Evolutionary conservation across 2,888 invertebrate species (phyloP), one percentile per base, ranked within the genome.

Genomic region (Deilephila elpenor): DNA sequence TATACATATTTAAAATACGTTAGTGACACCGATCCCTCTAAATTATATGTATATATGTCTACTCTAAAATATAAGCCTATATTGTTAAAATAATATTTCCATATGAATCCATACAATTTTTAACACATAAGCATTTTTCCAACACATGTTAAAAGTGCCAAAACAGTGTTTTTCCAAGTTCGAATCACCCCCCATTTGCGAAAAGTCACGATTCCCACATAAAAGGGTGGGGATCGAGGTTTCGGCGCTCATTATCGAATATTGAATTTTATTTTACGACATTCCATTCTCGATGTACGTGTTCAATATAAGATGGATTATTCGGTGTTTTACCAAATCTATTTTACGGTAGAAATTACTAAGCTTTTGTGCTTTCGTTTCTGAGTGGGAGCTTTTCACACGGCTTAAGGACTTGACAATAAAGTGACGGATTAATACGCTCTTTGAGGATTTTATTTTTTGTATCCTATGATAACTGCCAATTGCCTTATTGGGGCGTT

Each of bases 181-280:
- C 11, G n/a, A 37, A n/a, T 7, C 61, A 32, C 32, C 29, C 32
- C 19, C 62, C 34, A 34, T 25, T 25, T 29, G 25, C n/a, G 19
- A 34, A 62, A 62, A 62, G 34, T 32, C 62, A 62, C 62, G 62
- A 62, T 62, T n/a, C 3, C n/a, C 34, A 62, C 62, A 62, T 62
- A 62, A 62, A 62, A 14, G 62, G n/a, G 62, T 19, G 34, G n/a
- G 34, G 19, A 62, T n/a, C 62, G 34, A 8, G 62, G 34, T 62
- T 62, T 34, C n/a, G 19, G 8, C n/a, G 3, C n/a, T n/a, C 62
- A 62, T 62, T 37, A 62, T 62, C n/a, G 62, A 17, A 62, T 62
- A 62, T 62, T n/a, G 62, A 62, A 62, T 60, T 62, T 62, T 62
- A 62, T 62, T 62, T 62, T 62, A 62, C 34, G 62, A 62, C 34